Conservation (phyloP, 2,113 vertebrate genomes). For the Muntiacus reevesi region DNA sequence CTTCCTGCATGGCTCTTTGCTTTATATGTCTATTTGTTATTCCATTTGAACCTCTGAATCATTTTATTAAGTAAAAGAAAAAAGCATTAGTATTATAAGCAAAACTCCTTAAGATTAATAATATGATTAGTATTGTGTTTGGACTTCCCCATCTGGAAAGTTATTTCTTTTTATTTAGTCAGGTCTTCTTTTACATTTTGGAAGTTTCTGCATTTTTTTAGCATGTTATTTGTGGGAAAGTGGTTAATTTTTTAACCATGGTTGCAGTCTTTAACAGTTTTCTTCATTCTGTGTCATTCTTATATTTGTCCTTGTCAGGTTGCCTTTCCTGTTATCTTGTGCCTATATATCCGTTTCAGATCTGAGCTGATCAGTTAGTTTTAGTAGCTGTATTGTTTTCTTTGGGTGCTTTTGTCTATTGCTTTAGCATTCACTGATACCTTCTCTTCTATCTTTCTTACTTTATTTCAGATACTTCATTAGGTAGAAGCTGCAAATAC, state of each 20-base stretch:
- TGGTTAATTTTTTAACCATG: neutral
- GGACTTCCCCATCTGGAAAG: neutral
- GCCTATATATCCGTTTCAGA: neutral
- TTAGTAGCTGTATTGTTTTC: neutral
- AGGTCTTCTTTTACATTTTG: neutral
- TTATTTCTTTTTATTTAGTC: neutral
- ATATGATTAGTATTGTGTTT: neutral
- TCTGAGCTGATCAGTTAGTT: neutral
- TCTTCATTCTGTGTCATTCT: neutral
- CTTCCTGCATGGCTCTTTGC: neutral
- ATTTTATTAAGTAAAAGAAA: neutral
- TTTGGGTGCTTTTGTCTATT: neutral
- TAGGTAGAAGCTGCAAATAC: conserved; percentile 5
- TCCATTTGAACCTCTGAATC: neutral
- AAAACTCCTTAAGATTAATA: neutral
- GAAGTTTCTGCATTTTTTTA: neutral
- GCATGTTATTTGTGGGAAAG: neutral
- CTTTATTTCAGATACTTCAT: neutral
- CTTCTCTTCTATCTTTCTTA: neutral
- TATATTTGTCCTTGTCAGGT: neutral
- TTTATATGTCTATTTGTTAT: neutral
- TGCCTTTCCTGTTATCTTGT: neutral
- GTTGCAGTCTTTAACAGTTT: neutral
- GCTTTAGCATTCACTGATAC: neutral
- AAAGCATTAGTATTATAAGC: neutral